Evolutionary conservation across 2,888 invertebrate genomes (phyloP), one percentile per base, ranked within the genome.

Genomic region (Xanthia togata): DNA sequence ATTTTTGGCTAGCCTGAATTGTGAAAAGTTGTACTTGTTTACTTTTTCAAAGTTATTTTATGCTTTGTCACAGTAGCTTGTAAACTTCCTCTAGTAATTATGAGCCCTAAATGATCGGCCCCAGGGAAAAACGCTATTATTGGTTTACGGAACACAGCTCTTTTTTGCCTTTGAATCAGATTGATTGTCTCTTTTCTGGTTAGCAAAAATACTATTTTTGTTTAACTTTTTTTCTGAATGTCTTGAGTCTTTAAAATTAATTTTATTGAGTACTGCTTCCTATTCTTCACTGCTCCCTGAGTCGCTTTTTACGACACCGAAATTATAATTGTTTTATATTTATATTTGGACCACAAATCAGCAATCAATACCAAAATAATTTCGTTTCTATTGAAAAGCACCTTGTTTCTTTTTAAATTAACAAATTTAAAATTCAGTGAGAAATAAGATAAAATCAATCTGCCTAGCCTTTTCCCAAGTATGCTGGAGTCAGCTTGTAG

Each of bases 1-100:
- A 74, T 82, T 88, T 83, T 76, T 55, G 77, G 63, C 55, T 35
- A 50, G 62, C n/a, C 38, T 59, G 55, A 64, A 73, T 71, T 62
- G 59, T 60, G 47, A 14, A 63, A 60, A 60, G 38, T 73, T 81
- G 12, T 60, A 57, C 38, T 73, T 73, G 68, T 64, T 71, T 57
- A 14, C n/a, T 67, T 72, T 69, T 31, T 38, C 0, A 14, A 47
- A 59, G 26, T 47, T 41, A 31, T 50, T 60, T 64, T 62, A 8
- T 60, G 11, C 69, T 71, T 74, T 70, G 20, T 44, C 8, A 20
- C 6, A n/a, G 31, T 59, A 12, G 17, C n/a, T 53, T 11, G n/a
- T 50, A n/a, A 44, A 70, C 8, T n/a, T 64, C 2, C 1, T 20
- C 0, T 53, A 2, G 8, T 53, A 9, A 44, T n/a, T n/a, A 17